phyloP scores from a whole-genome alignment of 2,113 vertebrate species.

The Hepsetus odoe region DNA sequence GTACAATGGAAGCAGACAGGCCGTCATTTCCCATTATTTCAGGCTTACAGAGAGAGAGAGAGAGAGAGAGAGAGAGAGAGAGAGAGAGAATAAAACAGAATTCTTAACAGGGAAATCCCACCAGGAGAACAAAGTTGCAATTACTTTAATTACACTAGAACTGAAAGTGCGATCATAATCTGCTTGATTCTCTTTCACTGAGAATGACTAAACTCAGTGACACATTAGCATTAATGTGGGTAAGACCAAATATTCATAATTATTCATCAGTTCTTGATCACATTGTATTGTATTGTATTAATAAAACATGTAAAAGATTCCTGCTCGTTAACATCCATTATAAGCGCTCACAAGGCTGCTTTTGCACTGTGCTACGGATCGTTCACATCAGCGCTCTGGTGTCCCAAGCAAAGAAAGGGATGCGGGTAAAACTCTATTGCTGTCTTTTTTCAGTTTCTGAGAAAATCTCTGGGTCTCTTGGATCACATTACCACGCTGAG shows the following conservation, averaged over 20 bases:
- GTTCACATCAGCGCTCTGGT: too few species aligned
- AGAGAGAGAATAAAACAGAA: background rate
- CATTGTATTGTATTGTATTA: background rate
- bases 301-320: too few species aligned
- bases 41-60: background rate
- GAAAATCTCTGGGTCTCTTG: background rate
- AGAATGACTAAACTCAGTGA: background rate
- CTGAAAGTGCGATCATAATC: background rate
- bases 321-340: too few species aligned
- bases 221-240: background rate
- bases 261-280: background rate
- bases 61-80: background rate
- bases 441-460: background rate
- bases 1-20: background rate
- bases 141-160: background rate
- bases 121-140: background rate
- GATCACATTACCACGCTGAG: constrained; percentile 9
- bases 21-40: background rate
- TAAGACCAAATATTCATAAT: background rate
- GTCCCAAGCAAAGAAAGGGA: background rate
- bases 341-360: too few species aligned
- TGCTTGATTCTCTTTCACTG: background rate
- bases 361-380: too few species aligned
- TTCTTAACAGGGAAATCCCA: background rate
- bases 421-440: background rate